phyloP scores from a whole-genome alignment of 2,113 vertebrate species.

The Rostratula benghalensis region DNA sequence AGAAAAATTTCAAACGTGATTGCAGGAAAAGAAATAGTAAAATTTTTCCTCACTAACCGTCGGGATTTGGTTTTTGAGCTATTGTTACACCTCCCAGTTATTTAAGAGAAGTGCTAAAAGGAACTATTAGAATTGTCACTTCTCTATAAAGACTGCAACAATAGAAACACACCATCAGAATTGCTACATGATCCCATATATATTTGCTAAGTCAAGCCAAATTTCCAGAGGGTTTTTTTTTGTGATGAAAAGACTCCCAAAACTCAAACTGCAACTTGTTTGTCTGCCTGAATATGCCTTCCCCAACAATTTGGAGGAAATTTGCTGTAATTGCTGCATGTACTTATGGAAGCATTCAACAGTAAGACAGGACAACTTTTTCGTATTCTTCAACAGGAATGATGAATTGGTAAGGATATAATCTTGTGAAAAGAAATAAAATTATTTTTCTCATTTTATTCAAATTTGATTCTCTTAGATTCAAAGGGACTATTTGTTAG shows the following conservation, averaged over 20 bases:
- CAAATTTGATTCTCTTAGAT: background rate
- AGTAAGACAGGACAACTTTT: background rate
- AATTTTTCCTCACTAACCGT: background rate
- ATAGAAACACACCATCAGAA: background rate
- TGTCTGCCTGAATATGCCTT: background rate
- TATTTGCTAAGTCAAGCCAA: background rate
- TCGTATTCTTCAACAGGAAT: background rate
- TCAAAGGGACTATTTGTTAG: background rate
- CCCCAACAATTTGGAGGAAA: background rate
- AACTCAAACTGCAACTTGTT: background rate
- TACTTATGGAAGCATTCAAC: background rate
- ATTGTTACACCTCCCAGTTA: background rate
- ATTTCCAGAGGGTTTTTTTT: background rate
- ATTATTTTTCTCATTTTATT: background rate
- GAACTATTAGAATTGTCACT: background rate
- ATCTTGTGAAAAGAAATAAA: background rate
- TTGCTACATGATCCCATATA: fast-evolving
- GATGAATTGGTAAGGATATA: background rate
- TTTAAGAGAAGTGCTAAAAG: background rate
- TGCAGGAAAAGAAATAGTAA: background rate
- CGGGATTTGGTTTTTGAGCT: background rate
- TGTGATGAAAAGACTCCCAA: background rate
- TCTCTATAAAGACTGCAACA: background rate
- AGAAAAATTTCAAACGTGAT: background rate
- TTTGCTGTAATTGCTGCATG: background rate